phyloP scores from a whole-genome alignment of 2,113 vertebrate species.

The Aspiorhynchus laticeps region DNA sequence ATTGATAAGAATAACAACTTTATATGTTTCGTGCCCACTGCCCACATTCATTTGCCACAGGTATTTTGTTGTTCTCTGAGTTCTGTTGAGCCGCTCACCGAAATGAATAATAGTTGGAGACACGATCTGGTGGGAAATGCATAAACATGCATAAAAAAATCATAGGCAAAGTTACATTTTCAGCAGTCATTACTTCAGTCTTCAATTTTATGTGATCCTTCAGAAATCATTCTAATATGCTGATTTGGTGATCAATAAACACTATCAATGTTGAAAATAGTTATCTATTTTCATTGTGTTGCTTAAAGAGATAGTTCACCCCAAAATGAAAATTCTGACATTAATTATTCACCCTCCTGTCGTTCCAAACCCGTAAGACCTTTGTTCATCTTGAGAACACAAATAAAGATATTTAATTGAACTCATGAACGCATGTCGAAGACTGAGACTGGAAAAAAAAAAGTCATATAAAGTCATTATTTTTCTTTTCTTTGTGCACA shows the following conservation, averaged over 20 bases:
- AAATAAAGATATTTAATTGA: no score
- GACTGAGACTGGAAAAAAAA: no score
- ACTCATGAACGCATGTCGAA: no score
- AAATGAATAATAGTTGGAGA: neutral
- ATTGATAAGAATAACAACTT: conserved; percentile 4
- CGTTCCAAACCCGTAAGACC: no score
- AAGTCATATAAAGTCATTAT: no score
- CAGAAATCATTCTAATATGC: neutral
- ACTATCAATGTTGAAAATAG: no score
- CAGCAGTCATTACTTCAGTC: neutral
- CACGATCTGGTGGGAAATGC: neutral
- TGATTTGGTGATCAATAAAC: neutral
- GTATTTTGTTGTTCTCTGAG: neutral
- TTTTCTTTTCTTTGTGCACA: no score
- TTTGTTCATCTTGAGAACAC: no score
- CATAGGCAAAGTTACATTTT: neutral
- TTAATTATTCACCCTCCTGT: no score
- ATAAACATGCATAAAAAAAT: neutral
- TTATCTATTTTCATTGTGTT: no score
- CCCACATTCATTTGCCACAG: neutral
- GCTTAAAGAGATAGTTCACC: no score
- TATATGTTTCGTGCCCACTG: neutral
- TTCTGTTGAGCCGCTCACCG: neutral
- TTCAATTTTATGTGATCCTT: neutral
- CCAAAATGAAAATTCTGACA: no score